phyloP scores from a whole-genome alignment of 1,140 invertebrate species.

The Helicoverpa armigera region DNA sequence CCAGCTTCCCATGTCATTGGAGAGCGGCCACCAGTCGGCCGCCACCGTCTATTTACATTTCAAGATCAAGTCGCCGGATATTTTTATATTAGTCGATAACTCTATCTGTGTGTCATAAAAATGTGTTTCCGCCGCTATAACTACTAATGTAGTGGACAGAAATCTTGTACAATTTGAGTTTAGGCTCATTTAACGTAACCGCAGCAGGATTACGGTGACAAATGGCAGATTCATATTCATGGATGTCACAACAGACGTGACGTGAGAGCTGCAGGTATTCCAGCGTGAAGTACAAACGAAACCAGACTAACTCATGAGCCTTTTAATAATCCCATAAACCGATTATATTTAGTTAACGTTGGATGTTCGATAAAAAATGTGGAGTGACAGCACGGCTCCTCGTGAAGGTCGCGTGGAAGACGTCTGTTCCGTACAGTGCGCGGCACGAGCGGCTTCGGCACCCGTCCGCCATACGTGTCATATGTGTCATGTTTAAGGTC shows the following conservation, averaged over 20 bases:
- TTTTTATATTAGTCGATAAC: not conserved
- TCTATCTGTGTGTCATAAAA: constrained; percentile 9
- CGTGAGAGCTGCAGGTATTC: not conserved
- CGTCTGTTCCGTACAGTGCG: not conserved
- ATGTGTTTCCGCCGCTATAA: constrained; percentile 5
- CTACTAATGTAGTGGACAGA: not conserved
- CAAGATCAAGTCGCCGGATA: constrained; percentile 29
- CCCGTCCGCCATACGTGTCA: not conserved
- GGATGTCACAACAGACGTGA: not conserved
- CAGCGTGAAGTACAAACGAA: no score
- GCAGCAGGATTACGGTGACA: constrained; percentile 5
- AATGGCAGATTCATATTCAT: not conserved
- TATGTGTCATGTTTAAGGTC: not conserved
- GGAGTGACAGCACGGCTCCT: not conserved
- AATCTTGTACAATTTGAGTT: constrained; percentile 2
- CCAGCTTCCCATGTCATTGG: no score
- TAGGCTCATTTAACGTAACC: not conserved
- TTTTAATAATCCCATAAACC: no score
- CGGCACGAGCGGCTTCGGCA: not conserved
- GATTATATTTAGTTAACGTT: no score
- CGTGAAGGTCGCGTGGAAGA: no score
- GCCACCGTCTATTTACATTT: constrained; percentile 22
- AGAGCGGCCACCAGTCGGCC: not conserved
- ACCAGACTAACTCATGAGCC: no score
- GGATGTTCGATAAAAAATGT: no score